These are phyloP conservation scores for Siniperca chuatsi DNA, from an alignment of 2,113 vertebrate species.

Conservation along the genomic window DNA sequence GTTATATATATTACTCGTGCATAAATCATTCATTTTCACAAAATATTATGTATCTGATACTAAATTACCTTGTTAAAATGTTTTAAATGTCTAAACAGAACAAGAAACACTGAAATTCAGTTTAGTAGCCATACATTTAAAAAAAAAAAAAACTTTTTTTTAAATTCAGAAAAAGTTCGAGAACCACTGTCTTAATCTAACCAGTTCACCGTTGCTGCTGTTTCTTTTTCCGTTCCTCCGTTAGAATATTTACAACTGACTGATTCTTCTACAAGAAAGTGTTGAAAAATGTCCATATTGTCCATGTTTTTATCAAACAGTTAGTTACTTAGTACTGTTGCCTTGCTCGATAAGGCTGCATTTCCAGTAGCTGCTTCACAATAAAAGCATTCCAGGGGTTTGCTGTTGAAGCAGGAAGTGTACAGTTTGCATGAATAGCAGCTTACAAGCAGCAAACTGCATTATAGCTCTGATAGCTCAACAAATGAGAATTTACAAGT, in stretches of 20 bases:
- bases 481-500: neutral
- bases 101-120: neutral
- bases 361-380: neutral
- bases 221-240: neutral
- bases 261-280: no score
- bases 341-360: neutral
- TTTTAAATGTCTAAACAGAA: neutral
- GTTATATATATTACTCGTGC: no score
- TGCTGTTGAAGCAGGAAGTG: neutral
- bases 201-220: neutral
- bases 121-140: neutral
- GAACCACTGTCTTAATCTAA: neutral
- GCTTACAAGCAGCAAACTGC: neutral
- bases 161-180: no score
- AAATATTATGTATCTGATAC: neutral
- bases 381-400: neutral
- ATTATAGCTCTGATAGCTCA: neutral
- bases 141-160: no score
- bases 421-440: neutral
- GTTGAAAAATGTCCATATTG: no score
- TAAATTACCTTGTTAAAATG: neutral
- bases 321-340: neutral
- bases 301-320: neutral
- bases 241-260: neutral
- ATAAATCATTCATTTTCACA: neutral